Evolutionary conservation across 2,888 invertebrate genomes (phyloP), one percentile per base, ranked within the genome.

Genomic region (Camptogramma bilineatum): DNA sequence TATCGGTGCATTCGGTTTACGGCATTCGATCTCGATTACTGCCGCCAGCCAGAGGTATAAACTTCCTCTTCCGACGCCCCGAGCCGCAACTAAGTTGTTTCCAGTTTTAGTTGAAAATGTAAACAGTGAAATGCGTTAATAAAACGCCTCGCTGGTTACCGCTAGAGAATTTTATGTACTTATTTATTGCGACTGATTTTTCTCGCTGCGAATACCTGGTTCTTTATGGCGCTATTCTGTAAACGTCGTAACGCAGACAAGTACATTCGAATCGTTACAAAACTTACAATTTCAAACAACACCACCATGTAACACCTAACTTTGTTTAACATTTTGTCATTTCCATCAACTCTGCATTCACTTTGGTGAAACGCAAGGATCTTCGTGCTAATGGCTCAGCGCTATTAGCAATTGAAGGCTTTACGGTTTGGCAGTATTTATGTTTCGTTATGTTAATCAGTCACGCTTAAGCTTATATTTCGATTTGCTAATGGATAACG

Each of bases 31-130:
- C 74, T 75, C 77, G 76, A 80, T 79, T 76, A 80, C 77, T 77
- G 67, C 76, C 74, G 72, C 69, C 74, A 66, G 73, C 69, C 73
- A 64, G 73, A 80, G 76, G 73, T 74, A 80, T 83, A 84, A 82
- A 80, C 71, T 75, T 73, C 69, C 68, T 52, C 62, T 66, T 58
- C 64, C 70, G 73, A 68, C 69, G 72, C 71, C 74, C 67, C 71
- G 56, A 60, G 53, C 61, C 63, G 76, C 81, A 81, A 86, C 82
- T 83, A 80, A 80, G 82, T 82, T 80, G 73, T 69, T 75, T 69
- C 52, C 70, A 71, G 73, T 75, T 77, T 74, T 70, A 77, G 77
- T 78, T 76, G 75, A 72, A 76, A 82, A 76, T 74, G 70, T 73
- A 75, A 76, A 78, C 73, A 68, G 54, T 53, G 53, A 61, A 69